A percentile compares a stretch with the other conserved stretches of the same genome.
Evolutionary conservation across 2,113 vertebrate genomes (phyloP).

Genomic region (Hymenochirus boettgeri): DNA sequence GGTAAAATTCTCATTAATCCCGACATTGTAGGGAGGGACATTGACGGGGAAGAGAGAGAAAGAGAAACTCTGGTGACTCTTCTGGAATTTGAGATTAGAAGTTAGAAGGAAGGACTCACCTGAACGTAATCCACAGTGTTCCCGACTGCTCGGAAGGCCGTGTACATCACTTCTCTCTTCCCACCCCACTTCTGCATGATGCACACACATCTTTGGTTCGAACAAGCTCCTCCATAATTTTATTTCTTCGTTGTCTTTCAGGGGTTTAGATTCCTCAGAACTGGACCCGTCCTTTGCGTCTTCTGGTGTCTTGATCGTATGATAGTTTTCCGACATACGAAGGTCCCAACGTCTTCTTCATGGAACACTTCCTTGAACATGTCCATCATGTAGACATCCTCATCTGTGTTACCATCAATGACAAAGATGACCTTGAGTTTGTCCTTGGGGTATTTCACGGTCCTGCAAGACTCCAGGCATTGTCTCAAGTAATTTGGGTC

Average conservation of each 20-base stretch:
- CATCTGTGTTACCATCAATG: constrained; percentile 74
- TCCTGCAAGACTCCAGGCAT: constrained; percentile 71
- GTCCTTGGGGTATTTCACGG: constrained; percentile 68
- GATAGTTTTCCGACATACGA: constrained; percentile 82
- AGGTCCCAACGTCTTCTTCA: constrained; percentile 69
- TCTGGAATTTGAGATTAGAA: background rate
- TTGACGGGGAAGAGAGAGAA: too few species aligned
- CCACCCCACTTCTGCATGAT: constrained; percentile 88
- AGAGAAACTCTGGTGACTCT: background rate
- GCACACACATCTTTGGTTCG: constrained; percentile 71
- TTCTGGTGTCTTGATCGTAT: constrained; percentile 48
- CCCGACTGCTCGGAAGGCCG: constrained; percentile 78
- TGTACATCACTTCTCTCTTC: constrained; percentile 89
- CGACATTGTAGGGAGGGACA: background rate
- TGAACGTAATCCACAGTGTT: constrained; percentile 79
- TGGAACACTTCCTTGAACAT: constrained; percentile 81
- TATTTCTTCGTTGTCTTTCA: constrained; percentile 54
- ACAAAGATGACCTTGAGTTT: constrained; percentile 79
- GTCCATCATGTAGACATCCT: constrained; percentile 82
- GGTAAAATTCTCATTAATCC: background rate
- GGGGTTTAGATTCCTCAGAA: constrained; percentile 51
- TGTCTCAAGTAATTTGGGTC: constrained; percentile 74
- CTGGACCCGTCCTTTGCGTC: background rate
- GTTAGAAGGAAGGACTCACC: constrained; percentile 50
- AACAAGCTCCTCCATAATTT: constrained; percentile 72